Percentiles rank a stretch among this genome's conserved stretches.
Conservation (phyloP, 1,140 invertebrate species). For the Drosophila sturtevanti region DNA sequence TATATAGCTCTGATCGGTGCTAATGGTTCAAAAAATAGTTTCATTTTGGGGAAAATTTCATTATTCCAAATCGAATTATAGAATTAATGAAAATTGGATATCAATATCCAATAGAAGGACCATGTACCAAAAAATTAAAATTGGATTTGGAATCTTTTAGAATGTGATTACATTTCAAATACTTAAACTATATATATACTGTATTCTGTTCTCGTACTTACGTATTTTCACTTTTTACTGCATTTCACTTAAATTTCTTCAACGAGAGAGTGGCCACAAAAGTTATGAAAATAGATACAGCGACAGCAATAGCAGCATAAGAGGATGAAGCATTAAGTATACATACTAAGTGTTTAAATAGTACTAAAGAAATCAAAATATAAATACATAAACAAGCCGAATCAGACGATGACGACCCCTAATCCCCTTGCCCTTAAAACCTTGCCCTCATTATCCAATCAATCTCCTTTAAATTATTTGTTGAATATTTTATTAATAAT, state of each 20-base stretch:
- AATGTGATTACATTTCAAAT: too few relatives aligned
- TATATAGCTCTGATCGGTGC: too few relatives aligned
- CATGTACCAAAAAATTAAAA: too few relatives aligned
- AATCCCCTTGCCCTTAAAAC: background rate
- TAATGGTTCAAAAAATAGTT: too few relatives aligned
- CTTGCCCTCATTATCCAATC: background rate
- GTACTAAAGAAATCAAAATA: constrained; percentile 15
- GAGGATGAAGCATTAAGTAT: background rate
- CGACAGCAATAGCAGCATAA: background rate
- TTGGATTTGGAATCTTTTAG: too few relatives aligned
- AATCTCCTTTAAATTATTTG: background rate
- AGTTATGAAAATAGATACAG: too few relatives aligned
- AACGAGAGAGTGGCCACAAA: background rate
- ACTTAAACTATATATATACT: too few relatives aligned
- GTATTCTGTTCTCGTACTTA: background rate
- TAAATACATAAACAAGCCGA: background rate
- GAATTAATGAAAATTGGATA: too few relatives aligned
- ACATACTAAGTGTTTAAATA: constrained; percentile 16
- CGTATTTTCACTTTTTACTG: background rate
- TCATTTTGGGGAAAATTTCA: too few relatives aligned
- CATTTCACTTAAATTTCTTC: background rate
- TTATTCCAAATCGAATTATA: too few relatives aligned
- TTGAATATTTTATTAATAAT: constrained; percentile 6
- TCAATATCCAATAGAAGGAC: too few relatives aligned
- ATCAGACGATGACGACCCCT: background rate